A percentile compares a stretch with the other conserved stretches of the same genome.
Evolutionary conservation across 2,113 vertebrate genomes (phyloP).

Genomic region (Brachypodius melanocephalos): DNA sequence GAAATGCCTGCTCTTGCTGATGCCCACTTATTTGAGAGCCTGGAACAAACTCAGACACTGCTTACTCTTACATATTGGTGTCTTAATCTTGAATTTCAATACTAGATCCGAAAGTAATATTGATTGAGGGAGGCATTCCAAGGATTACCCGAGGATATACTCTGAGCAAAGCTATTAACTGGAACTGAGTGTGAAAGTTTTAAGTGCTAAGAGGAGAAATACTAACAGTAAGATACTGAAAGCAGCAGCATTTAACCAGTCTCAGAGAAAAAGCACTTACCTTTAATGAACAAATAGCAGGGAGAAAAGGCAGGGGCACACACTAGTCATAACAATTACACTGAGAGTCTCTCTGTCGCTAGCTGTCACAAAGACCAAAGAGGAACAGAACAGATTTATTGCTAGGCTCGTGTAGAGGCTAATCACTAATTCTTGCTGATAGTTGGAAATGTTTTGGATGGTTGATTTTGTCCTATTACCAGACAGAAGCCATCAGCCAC

Average conservation of each 20-base stretch:
- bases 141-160: background rate
- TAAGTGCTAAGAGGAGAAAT: background rate
- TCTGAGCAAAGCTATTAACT: background rate
- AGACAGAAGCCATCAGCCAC: background rate
- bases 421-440: conserved; percentile 38
- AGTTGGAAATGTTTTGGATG: conserved; percentile 29
- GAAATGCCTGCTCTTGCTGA: background rate
- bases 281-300: conserved; percentile 12
- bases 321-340: background rate
- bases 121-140: background rate
- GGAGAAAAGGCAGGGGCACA: background rate
- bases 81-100: background rate
- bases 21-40: background rate
- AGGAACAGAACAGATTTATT: conserved; percentile 40
- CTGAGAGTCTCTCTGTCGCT: background rate
- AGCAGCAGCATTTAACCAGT: background rate
- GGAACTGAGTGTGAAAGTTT: background rate
- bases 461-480: conserved; percentile 12
- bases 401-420: background rate
- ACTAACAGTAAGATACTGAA: background rate
- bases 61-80: background rate
- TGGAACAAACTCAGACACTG: background rate
- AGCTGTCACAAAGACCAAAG: background rate
- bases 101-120: background rate
- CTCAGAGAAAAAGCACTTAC: background rate